Evolutionary conservation across 2,888 invertebrate species (phyloP).

Genomic region (Rutpela maculata): DNA sequence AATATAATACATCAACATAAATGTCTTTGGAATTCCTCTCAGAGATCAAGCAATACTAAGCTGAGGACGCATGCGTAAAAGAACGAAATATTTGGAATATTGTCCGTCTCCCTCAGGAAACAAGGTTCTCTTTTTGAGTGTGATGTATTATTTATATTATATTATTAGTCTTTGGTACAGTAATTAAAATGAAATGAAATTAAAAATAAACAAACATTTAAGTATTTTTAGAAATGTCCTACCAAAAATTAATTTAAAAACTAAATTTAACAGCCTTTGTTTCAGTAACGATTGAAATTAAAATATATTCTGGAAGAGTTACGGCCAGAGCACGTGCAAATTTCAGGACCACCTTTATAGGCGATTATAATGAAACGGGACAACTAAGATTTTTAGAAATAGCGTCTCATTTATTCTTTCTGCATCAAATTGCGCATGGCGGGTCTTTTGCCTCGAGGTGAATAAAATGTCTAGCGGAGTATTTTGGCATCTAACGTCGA

Average conservation of each 20-base stretch:
- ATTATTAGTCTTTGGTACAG: too few species aligned
- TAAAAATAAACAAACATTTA: too few species aligned
- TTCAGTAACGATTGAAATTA: neutral
- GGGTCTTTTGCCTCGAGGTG: conserved; percentile 7
- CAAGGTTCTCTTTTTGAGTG: too few species aligned
- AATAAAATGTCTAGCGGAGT: neutral
- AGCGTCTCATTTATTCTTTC: neutral
- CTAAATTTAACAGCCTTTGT: neutral
- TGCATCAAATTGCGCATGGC: neutral
- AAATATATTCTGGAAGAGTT: neutral
- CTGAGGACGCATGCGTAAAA: too few species aligned
- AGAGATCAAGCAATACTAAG: too few species aligned
- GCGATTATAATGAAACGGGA: neutral
- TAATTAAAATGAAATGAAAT: too few species aligned
- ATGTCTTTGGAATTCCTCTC: too few species aligned
- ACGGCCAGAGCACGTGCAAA: neutral
- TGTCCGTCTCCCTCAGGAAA: too few species aligned
- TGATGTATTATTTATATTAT: too few species aligned
- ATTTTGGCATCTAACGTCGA: conserved; percentile 53
- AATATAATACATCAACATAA: too few species aligned
- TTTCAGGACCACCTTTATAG: neutral
- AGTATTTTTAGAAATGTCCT: too few species aligned
- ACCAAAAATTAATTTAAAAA: neutral
- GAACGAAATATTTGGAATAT: too few species aligned
- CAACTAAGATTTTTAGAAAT: neutral